A percentile compares a stretch with the other conserved stretches of the same genome.
Conservation (phyloP, 2,888 invertebrate genomes). For the Chrysotoxum bicinctum region DNA sequence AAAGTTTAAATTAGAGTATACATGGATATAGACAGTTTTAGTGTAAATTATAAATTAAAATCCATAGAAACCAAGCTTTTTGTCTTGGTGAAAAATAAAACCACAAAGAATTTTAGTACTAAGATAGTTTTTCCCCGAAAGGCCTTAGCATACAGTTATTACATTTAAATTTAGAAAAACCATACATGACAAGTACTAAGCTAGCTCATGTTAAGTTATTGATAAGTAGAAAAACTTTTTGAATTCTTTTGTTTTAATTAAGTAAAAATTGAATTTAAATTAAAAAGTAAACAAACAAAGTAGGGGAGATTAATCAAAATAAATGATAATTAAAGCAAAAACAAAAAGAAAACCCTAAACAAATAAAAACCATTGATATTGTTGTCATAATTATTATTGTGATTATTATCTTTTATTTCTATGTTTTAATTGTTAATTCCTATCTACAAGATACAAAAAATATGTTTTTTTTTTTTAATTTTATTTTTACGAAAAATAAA, state of each 20-base stretch:
- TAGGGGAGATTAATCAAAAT: no score
- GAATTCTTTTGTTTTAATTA: not conserved
- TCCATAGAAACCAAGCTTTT: not conserved
- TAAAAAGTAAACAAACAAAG: not conserved
- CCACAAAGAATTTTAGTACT: not conserved
- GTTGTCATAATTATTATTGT: not conserved
- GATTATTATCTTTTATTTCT: conserved; percentile 11
- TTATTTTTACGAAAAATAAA: conserved; percentile 36
- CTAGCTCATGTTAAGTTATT: not conserved
- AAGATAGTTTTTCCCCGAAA: not conserved
- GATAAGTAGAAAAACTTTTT: not conserved
- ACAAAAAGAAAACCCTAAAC: not conserved
- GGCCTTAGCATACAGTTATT: not conserved
- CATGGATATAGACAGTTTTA: no score
- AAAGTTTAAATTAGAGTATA: no score
- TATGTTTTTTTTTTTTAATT: conserved; percentile 38
- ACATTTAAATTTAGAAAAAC: not conserved
- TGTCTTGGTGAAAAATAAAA: not conserved
- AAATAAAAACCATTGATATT: not conserved
- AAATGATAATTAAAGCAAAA: not conserved
- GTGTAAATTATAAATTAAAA: not conserved
- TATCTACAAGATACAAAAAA: conserved; percentile 72
- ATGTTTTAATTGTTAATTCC: conserved; percentile 63
- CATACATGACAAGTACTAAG: not conserved
- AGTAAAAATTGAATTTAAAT: no score